Evolutionary conservation across 2,113 vertebrate species (phyloP), one percentile per base, ranked within the genome.

Genomic region (Rhombomys opimus): DNA sequence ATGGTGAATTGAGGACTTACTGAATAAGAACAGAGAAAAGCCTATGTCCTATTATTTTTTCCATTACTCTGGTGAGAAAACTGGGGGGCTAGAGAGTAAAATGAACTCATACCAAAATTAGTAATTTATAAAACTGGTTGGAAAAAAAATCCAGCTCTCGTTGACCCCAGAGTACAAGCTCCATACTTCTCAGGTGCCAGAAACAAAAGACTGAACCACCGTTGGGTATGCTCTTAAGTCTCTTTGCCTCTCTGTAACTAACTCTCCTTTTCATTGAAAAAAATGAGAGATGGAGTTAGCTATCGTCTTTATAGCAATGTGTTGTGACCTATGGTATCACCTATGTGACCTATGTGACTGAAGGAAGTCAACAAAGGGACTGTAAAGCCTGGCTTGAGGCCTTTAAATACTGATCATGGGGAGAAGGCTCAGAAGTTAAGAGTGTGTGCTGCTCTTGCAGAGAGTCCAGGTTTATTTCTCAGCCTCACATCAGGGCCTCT

Each of bases 131-230:
- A 81, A 96, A 94, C 22, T 70, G 35, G 23, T 57, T 95, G 82
- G 92, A 96, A 67, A 95, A 93, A 96, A 46, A 95, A 91, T 23
- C 25, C 76, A 50, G 13, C 50, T 95, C 12, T 67, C 20, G 52
- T 87, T 95, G 75, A 93, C 52, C 70, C 57, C 14, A 87, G 68
- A 92, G 38, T 20, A 46, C 67, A 81, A 52, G 38, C 27, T 81
- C 61, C 87, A 82, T 1, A 12, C 30, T 61, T 68, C 41, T 81
- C 61, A 86, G 23, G 61, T 65, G 38, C 90, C 85, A 73, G 76
- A 57, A 93, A 91, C 20, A 65, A 73, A 94, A 92, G 50, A 32
- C 1, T 63, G 63, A 88, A 27, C 67, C 5, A 57, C 10, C 88
- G 25, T 35, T 90, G 15, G 15, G 27, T 81, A 27, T 72, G 46